phyloP scores from a whole-genome alignment of 2,113 vertebrate species.

The Pogonocichla stellata region DNA sequence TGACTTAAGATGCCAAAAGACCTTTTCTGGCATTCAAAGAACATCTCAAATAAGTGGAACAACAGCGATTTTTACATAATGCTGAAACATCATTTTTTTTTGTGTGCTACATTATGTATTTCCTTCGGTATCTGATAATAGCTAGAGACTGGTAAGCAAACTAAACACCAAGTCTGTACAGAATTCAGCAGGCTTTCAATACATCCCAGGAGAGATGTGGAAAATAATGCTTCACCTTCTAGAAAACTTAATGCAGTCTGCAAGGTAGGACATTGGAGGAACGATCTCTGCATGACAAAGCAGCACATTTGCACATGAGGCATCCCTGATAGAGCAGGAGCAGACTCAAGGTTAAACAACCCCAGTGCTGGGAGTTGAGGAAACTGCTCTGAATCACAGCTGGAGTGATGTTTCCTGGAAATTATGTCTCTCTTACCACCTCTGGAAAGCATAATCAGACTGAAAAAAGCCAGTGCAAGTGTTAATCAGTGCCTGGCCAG shows the following conservation, averaged over 20 bases:
- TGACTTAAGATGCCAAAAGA: not conserved
- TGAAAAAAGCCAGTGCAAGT: not conserved
- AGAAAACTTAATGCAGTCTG: conserved; percentile 53
- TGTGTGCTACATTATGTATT: not conserved
- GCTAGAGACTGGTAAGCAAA: conserved; percentile 3
- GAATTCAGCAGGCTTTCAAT: not conserved
- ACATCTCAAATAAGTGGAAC: not conserved
- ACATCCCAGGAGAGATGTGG: not conserved
- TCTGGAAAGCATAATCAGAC: not conserved
- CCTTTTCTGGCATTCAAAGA: not conserved
- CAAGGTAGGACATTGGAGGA: conserved; percentile 19
- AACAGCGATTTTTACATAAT: not conserved
- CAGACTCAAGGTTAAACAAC: conserved; percentile 66
- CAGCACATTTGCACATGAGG: conserved; percentile 49
- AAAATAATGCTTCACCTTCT: conserved; percentile 55
- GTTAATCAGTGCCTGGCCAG: not conserved
- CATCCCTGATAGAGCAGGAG: not conserved
- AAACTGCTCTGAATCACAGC: not conserved
- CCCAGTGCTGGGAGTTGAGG: not conserved
- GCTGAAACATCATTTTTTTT: not conserved
- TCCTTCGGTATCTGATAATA: conserved; percentile 21
- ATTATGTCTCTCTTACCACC: not conserved
- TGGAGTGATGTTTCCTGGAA: not conserved
- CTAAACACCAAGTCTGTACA: not conserved
- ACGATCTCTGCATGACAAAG: conserved; percentile 58